Evolutionary conservation across 2,888 invertebrate genomes (phyloP).

Genomic region (Drosophila villosipedis): DNA sequence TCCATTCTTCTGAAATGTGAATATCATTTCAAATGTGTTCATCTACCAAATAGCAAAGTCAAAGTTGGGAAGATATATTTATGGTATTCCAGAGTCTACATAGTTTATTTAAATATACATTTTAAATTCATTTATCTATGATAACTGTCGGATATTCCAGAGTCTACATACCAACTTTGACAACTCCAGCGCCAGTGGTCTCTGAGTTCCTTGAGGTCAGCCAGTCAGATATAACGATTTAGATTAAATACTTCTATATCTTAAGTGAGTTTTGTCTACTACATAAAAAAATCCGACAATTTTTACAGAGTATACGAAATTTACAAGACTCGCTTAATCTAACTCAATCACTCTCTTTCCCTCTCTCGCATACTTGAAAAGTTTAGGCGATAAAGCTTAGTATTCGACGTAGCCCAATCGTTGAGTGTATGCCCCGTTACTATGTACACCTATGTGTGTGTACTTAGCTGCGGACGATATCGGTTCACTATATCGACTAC

Average conservation of each 20-base stretch:
- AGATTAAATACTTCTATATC: not conserved
- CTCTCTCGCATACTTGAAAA: not conserved
- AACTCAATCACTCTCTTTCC: not conserved
- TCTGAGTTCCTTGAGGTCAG: not conserved
- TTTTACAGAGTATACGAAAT: slow-evolving; percentile 27
- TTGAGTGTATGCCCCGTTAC: not conserved
- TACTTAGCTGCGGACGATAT: slow-evolving; percentile 62
- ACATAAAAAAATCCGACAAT: not conserved
- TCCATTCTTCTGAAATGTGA: not conserved
- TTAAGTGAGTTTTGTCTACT: not conserved
- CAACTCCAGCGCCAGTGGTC: not conserved
- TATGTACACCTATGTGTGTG: slow-evolving; percentile 29
- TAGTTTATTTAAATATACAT: not conserved
- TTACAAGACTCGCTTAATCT: slow-evolving; percentile 37
- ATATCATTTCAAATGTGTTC: not conserved
- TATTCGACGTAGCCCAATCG: slow-evolving; percentile 43
- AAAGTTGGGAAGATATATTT: too few relatives aligned
- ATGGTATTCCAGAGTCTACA: not conserved
- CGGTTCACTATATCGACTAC: slow-evolving; percentile 78
- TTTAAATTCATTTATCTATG: not conserved
- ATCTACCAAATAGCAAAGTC: not conserved
- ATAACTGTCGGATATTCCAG: not conserved
- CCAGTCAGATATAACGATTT: not conserved
- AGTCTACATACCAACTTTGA: not conserved
- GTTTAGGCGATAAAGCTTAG: slow-evolving; percentile 44